Evolutionary conservation across 2,797 vertebrate genomes (phyloP).

Genomic region (Chaetophractus vellerosus): DNA sequence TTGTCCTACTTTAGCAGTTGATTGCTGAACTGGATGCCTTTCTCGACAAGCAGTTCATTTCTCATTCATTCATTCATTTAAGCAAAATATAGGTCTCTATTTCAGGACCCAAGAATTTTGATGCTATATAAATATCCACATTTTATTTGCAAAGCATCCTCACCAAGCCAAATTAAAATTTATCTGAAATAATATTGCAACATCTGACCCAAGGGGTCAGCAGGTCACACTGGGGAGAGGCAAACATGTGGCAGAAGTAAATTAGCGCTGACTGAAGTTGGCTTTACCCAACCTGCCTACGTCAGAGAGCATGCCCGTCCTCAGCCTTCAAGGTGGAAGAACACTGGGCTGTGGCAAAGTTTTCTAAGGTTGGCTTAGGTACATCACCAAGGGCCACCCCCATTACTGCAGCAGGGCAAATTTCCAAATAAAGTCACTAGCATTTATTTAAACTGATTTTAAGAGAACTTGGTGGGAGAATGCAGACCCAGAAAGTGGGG

Average conservation of each 20-base stretch:
- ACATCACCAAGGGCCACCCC: conserved; percentile 62
- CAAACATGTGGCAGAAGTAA: conserved; percentile 78
- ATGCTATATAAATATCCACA: conserved; percentile 81
- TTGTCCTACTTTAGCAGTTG: conserved; percentile 48
- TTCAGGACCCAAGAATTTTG: conserved; percentile 80
- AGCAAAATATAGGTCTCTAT: conserved; percentile 76
- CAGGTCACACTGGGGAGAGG: conserved; percentile 76
- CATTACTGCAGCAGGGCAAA: conserved; percentile 58
- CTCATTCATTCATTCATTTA: conserved; percentile 63
- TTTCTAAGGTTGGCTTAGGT: conserved; percentile 66
- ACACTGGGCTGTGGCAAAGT: conserved; percentile 55
- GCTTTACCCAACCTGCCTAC: not conserved
- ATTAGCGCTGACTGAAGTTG: conserved; percentile 75
- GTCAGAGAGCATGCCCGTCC: conserved; percentile 59
- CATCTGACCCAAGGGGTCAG: conserved; percentile 76
- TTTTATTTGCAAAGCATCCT: conserved; percentile 80
- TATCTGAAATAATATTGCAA: conserved; percentile 62
- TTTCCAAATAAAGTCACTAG: conserved; percentile 77
- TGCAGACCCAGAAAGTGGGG: not conserved
- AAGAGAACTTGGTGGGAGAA: not conserved
- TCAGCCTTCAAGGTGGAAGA: not conserved
- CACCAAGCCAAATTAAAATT: conserved; percentile 79
- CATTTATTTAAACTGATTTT: conserved; percentile 40
- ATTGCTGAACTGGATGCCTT: conserved; percentile 69
- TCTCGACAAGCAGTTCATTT: conserved; percentile 72